phyloP scores from a whole-genome alignment of 2,888 invertebrate species.

The Helleia helle region DNA sequence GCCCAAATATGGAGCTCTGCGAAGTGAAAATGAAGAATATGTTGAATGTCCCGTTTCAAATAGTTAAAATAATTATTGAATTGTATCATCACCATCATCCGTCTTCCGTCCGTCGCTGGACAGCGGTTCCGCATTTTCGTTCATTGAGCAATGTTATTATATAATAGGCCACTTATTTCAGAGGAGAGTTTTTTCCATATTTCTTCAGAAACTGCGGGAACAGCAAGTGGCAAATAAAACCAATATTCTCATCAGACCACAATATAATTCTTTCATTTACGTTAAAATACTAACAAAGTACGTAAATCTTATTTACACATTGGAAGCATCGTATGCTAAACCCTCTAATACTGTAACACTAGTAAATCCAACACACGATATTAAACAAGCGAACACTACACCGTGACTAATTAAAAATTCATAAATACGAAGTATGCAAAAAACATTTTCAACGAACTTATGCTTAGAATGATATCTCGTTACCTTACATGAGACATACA shows the following conservation, averaged over 20 bases:
- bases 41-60: too few relatives aligned
- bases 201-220: too few relatives aligned
- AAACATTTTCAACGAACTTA: conserved; percentile 8
- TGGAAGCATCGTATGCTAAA: conserved; percentile 61
- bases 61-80: too few relatives aligned
- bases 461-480: background rate
- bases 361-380: conserved; percentile 22
- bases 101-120: too few relatives aligned
- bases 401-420: conserved; percentile 17
- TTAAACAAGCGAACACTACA: conserved; percentile 20
- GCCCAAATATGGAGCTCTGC: too few relatives aligned
- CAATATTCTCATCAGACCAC: conserved; percentile 45
- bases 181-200: too few relatives aligned
- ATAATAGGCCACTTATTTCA: too few relatives aligned
- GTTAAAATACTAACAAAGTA: conserved; percentile 58
- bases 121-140: too few relatives aligned
- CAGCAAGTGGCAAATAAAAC: conserved; percentile 38
- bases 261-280: conserved; percentile 56
- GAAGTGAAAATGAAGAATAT: too few relatives aligned
- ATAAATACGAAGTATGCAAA: conserved; percentile 18
- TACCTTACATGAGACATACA: background rate
- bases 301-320: conserved; percentile 65
- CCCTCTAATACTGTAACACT: conserved; percentile 52
- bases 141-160: too few relatives aligned
- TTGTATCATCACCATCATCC: too few relatives aligned